These are phyloP conservation scores for Nesometra sesokonis DNA, from an alignment of 35 echinoderm and acorn worm species.

Conservation along the genomic window DNA sequence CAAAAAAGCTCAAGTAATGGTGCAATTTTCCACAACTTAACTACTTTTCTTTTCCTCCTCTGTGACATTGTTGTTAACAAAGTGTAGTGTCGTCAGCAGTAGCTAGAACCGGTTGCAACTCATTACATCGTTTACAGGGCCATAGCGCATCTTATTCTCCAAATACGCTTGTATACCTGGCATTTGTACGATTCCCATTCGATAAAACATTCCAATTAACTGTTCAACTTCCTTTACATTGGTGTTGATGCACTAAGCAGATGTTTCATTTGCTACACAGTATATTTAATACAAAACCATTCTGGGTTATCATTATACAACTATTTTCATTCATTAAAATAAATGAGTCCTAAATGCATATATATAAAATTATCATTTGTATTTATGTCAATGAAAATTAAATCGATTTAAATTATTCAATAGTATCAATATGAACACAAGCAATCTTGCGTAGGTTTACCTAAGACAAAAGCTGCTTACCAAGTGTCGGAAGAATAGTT, in stretches of 20 bases:
- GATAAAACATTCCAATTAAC: conserved; percentile 26
- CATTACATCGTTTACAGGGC: conserved; percentile 9
- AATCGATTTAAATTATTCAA: too few species aligned
- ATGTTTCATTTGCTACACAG: too few species aligned
- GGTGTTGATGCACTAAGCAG: neutral
- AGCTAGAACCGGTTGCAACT: conserved; percentile 17
- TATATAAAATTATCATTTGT: too few species aligned
- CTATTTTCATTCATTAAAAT: too few species aligned
- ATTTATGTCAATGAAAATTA: too few species aligned
- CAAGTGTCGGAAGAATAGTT: too few species aligned
- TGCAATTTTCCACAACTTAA: conserved; percentile 16
- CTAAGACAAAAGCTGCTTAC: too few species aligned
- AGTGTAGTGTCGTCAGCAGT: neutral
- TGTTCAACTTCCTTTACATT: conserved; percentile 8
- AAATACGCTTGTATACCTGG: neutral
- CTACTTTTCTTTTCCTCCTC: conserved; percentile 23
- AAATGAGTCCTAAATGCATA: too few species aligned
- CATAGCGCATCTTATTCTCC: conserved; percentile 11
- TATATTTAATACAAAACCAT: too few species aligned
- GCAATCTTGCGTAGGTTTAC: too few species aligned
- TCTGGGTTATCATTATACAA: too few species aligned
- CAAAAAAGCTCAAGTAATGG: neutral
- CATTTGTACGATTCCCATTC: conserved; percentile 35
- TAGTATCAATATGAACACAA: too few species aligned
- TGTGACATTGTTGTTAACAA: conserved; percentile 13